Evolutionary conservation across 2,797 vertebrate genomes (phyloP).

Genomic region (Trachurus trachurus): DNA sequence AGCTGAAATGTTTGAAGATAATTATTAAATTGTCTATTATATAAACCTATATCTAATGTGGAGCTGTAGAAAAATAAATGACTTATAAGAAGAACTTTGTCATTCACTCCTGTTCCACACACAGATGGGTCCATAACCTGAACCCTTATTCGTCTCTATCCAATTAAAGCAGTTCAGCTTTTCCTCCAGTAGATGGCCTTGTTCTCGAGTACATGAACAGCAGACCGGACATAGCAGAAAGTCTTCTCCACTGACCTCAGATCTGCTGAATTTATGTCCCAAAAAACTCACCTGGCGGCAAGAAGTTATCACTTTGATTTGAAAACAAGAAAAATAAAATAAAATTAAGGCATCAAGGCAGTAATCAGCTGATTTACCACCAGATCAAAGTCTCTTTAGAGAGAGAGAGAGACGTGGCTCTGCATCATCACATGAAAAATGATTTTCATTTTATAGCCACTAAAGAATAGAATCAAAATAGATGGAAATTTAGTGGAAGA

Average conservation of each 20-base stretch:
- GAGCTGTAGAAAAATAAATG: neutral
- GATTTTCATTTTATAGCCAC: neutral
- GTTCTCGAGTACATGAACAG: constrained; percentile 72
- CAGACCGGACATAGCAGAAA: neutral
- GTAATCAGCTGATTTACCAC: neutral
- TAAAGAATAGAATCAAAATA: neutral
- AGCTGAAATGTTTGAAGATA: neutral
- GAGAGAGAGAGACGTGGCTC: neutral
- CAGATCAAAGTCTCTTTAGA: neutral
- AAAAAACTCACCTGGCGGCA: neutral
- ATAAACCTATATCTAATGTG: neutral
- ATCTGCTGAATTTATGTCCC: constrained; percentile 9
- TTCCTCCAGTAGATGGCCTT: constrained; percentile 77
- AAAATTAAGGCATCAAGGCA: neutral
- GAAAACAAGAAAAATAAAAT: neutral
- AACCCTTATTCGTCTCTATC: too few species aligned
- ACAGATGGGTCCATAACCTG: too few species aligned
- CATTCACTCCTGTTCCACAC: neutral
- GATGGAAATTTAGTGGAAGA: neutral
- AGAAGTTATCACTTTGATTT: neutral
- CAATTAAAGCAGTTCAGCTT: constrained; percentile 49
- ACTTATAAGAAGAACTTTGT: neutral
- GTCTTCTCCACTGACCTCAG: neutral
- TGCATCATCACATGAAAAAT: too few species aligned
- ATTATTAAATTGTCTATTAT: neutral